phyloP scores from a whole-genome alignment of 2,797 vertebrate genomes.

The Anomalospiza imberbis region DNA sequence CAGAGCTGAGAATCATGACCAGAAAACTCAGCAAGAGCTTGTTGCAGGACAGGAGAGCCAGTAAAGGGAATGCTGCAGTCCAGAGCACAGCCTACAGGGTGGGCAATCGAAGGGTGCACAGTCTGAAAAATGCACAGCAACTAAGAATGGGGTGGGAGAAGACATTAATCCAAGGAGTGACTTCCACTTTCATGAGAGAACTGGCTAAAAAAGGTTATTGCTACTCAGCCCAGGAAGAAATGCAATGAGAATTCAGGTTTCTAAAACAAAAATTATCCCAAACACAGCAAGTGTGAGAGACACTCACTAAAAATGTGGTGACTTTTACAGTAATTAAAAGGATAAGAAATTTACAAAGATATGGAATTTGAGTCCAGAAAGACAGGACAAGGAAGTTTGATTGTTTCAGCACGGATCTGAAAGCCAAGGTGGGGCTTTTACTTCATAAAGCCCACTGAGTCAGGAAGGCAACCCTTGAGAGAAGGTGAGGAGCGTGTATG shows the following conservation, averaged over 20 bases:
- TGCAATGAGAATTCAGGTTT: not conserved
- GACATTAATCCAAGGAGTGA: not conserved
- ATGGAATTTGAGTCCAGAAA: not conserved
- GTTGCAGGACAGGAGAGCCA: not conserved
- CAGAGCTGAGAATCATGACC: not conserved
- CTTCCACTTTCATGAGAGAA: not conserved
- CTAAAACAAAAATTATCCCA: not conserved
- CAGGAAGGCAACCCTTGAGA: not conserved
- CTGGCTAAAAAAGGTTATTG: not conserved
- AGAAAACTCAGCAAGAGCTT: not conserved
- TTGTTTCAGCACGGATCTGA: not conserved
- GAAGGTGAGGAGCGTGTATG: not conserved
- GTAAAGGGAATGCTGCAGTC: not conserved
- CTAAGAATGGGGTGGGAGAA: not conserved
- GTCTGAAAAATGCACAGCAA: not conserved
- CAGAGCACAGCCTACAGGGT: not conserved
- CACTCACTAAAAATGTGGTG: rapidly evolving
- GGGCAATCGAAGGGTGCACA: not conserved
- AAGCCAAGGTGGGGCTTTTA: not conserved
- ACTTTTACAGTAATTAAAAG: not conserved
- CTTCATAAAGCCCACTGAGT: not conserved
- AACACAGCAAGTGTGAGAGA: not conserved
- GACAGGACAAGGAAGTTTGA: not conserved
- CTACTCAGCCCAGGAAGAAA: not conserved
- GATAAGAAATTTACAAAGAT: not conserved